Percentiles rank a stretch among this genome's conserved stretches.
These are phyloP conservation scores for Drosophila mettleri DNA, from an alignment of 2,888 invertebrate genomes.

Conservation along the genomic window DNA sequence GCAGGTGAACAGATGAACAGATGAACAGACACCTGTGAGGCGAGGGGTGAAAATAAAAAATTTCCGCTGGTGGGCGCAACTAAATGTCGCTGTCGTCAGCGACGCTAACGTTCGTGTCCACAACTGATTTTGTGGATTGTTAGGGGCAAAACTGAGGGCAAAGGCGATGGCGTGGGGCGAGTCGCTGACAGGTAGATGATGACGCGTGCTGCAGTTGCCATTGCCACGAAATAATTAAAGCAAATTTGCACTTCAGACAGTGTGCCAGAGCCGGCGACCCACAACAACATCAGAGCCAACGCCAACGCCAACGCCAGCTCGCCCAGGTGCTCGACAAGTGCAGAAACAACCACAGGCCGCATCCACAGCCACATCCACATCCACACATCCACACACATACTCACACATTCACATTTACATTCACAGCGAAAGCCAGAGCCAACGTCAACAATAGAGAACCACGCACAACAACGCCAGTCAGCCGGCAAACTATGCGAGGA, in stretches of 20 bases:
- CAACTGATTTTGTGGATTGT: conserved; percentile 19
- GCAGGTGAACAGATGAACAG: not conserved
- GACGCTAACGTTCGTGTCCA: conserved; percentile 25
- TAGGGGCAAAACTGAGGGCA: not conserved
- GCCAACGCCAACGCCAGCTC: no score
- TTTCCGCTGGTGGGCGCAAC: conserved; percentile 52
- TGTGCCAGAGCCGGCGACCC: conserved; percentile 67
- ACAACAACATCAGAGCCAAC: conserved; percentile 64
- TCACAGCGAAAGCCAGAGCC: conserved; percentile 26
- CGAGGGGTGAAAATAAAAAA: conserved; percentile 35
- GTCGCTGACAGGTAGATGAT: conserved; percentile 16
- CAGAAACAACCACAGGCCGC: conserved; percentile 36
- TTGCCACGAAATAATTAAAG: conserved; percentile 82
- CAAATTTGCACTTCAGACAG: conserved; percentile 84
- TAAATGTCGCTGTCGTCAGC: conserved; percentile 66
- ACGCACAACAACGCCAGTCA: conserved; percentile 69
- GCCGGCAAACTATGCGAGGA: conserved; percentile 68
- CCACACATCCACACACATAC: conserved; percentile 22
- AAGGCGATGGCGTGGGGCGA: conserved; percentile 18
- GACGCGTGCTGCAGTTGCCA: conserved; percentile 60
- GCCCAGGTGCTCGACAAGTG: conserved; percentile 49
- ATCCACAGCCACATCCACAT: conserved; percentile 36
- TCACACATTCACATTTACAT: not conserved
- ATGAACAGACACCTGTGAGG: not conserved
- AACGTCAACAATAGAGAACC: conserved; percentile 68